Percentiles rank a stretch among this genome's conserved stretches.
These are phyloP conservation scores for Phrixothrix hirtus DNA, from an alignment of 2,888 invertebrate species.

Conservation along the genomic window DNA sequence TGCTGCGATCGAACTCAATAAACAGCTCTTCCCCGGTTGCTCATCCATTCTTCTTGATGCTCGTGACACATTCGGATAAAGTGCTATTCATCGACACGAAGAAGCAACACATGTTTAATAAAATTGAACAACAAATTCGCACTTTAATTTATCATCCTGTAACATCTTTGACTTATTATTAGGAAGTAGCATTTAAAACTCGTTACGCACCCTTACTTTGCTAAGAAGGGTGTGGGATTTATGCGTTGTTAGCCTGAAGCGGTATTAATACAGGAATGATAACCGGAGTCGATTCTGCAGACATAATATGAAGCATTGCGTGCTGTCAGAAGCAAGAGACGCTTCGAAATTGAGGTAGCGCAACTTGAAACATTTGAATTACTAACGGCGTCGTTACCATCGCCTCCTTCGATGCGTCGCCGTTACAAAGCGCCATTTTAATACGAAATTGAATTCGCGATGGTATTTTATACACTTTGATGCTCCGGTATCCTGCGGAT, in stretches of 20 bases:
- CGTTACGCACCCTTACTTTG: slow-evolving; percentile 25
- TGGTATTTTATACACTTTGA: slow-evolving; percentile 53
- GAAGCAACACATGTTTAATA: slow-evolving; percentile 41
- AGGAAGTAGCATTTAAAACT: slow-evolving; percentile 26
- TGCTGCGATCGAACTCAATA: slow-evolving; percentile 21
- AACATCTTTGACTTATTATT: slow-evolving; percentile 31
- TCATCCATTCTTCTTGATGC: slow-evolving; percentile 21
- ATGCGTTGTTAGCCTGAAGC: slow-evolving; percentile 4
- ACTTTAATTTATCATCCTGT: slow-evolving; percentile 38
- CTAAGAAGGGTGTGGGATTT: slow-evolving; percentile 10
- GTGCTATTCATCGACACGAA: slow-evolving; percentile 10
- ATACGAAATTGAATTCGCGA: slow-evolving; percentile 53
- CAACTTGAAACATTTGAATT: slow-evolving; percentile 34
- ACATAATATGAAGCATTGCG: slow-evolving; percentile 24
- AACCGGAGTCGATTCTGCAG: slow-evolving; percentile 13
- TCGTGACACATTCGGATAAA: slow-evolving; percentile 18
- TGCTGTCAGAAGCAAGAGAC: slow-evolving; percentile 35
- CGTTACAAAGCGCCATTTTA: slow-evolving; percentile 50
- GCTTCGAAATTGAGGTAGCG: slow-evolving; percentile 28
- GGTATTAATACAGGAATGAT: slow-evolving; percentile 19
- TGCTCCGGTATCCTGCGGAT: slow-evolving; percentile 51
- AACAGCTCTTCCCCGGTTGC: slow-evolving; percentile 20
- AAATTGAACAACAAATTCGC: slow-evolving; percentile 35
- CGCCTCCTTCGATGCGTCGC: slow-evolving; percentile 43
- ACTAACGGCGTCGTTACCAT: slow-evolving; percentile 41